Percentiles rank a stretch among this genome's conserved stretches.
Evolutionary conservation across 2,797 vertebrate genomes (phyloP).

Genomic region (Typhlichthys subterraneus): DNA sequence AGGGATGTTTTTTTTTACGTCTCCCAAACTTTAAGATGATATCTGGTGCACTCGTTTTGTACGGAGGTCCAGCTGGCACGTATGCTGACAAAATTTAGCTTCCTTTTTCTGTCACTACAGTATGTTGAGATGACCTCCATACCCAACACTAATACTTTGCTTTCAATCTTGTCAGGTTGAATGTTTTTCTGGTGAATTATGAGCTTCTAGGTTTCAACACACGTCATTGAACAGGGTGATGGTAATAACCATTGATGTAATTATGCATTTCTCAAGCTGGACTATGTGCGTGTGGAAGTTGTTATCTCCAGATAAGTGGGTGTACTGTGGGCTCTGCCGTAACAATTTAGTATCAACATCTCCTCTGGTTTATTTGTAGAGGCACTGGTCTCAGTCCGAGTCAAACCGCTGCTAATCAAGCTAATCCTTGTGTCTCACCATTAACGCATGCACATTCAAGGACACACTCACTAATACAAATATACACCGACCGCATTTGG

Average conservation of each 20-base stretch:
- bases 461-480: conserved; percentile 2
- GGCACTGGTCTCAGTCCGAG: conserved; percentile 46
- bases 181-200: no score
- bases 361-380: conserved; percentile 69
- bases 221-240: conserved; percentile 33
- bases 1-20: not conserved
- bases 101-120: not conserved
- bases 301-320: conserved; percentile 51
- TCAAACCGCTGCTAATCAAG: conserved; percentile 49
- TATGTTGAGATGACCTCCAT: not conserved
- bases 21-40: not conserved
- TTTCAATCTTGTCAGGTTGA: conserved; percentile 1
- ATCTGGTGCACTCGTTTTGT: not conserved
- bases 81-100: not conserved
- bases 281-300: conserved; percentile 54
- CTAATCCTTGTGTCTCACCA: conserved; percentile 47
- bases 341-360: conserved; percentile 70
- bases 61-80: not conserved
- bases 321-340: conserved; percentile 50
- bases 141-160: conserved; percentile 5
- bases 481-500: not conserved
- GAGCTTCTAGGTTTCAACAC: not conserved
- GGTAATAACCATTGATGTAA: conserved; percentile 29
- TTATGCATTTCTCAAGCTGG: conserved; percentile 36
- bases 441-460: conserved; percentile 22